These are phyloP conservation scores for Mya arenaria DNA, from an alignment of 1,140 invertebrate genomes.

Conservation along the genomic window DNA sequence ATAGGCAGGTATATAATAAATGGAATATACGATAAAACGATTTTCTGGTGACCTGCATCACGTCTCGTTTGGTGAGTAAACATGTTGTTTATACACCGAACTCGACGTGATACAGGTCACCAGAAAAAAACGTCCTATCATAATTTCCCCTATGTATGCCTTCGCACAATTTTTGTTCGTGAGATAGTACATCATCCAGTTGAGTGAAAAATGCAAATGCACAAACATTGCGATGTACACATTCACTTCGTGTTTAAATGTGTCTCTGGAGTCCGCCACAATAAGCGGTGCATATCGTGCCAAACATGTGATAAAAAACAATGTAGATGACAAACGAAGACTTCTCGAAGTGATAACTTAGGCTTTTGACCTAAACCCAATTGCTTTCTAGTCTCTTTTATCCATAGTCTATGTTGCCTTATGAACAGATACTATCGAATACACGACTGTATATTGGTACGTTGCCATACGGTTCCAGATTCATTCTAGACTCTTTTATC, in stretches of 20 bases:
- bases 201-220: slow-evolving; percentile 67
- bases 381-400: not conserved
- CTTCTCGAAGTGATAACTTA: slow-evolving; percentile 50
- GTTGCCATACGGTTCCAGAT: slow-evolving; percentile 27
- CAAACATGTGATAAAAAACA: slow-evolving; percentile 66
- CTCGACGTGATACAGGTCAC: too few species aligned
- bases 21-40: too few species aligned
- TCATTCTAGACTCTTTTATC: slow-evolving; percentile 54
- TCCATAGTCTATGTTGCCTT: not conserved
- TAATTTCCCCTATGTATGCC: too few species aligned
- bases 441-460: slow-evolving; percentile 71
- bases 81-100: too few species aligned
- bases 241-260: slow-evolving; percentile 53
- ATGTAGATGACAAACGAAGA: slow-evolving; percentile 66
- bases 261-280: slow-evolving; percentile 57
- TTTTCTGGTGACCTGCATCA: too few species aligned
- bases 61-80: too few species aligned
- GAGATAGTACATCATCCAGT: slow-evolving; percentile 68
- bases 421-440: slow-evolving; percentile 56
- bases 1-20: too few species aligned
- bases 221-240: slow-evolving; percentile 61
- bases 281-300: slow-evolving; percentile 64
- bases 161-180: slow-evolving; percentile 62
- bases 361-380: too few species aligned
- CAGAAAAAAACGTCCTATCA: too few species aligned